Evolutionary conservation across 2,888 invertebrate species (phyloP), one percentile per base, ranked within the genome.

Genomic region (Nomada goodeniana): DNA sequence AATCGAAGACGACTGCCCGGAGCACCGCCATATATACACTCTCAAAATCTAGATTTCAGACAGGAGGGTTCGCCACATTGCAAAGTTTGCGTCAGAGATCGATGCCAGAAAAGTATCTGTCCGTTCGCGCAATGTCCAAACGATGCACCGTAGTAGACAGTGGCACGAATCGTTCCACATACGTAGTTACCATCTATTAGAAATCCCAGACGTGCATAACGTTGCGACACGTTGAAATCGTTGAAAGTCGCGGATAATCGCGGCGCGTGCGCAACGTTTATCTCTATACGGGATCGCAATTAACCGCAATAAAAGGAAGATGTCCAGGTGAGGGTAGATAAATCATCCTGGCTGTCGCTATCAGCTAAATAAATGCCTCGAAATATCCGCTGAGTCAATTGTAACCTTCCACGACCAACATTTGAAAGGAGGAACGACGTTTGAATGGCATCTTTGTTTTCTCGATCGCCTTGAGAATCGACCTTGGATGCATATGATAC

Each of bases 321-420:
- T 65, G 78, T 42, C 50, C 63, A 11, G 53, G 44, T 11, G 57
- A 61, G 61, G 73, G 65, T 29, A 71, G 50, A 73, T 79, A 70
- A 79, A 82, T 84, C 78, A 74, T 68, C 59, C 53, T 26, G 61
- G 23, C 42, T 36, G 44, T 13, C 10, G 9, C 47, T 26, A 57
- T 78, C 64, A 42, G 23, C 10, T 68, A 75, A 76, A 68, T 80
- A 82, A 85, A 80, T 71, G 78, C 63, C 74, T 85, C 64, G 85
- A 83, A 85, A 88, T 88, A 89, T 76, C 75, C 73, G 74, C 59
- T 85, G 78, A 85, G 78, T 85, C 83, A 81, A 81, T 61, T 50
- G 55, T 83, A 72, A 78, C 80, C 83, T 80, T 84, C 77, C 77
- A 78, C 60, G 63, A 55, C 44, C 50, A 50, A 13, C 53, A 64